Evolutionary conservation across 2,113 vertebrate species (phyloP), one percentile per base, ranked within the genome.

Genomic region (Sinocyclocheilus rhinocerous): DNA sequence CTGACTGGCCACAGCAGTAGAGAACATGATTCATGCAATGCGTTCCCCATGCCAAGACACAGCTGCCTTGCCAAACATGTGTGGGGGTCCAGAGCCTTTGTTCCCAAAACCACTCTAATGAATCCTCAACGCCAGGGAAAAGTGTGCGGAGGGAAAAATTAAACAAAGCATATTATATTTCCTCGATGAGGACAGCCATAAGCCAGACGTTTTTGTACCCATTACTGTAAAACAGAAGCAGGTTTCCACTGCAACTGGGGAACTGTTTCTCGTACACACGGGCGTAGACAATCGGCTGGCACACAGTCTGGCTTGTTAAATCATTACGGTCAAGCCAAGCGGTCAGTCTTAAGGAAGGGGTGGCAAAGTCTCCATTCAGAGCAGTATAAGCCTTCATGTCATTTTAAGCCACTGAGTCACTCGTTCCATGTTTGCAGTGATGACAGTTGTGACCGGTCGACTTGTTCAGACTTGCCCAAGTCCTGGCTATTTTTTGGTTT

Each of bases 401-500:
- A 84, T 78, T 84, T 83, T 82, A 84, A 81, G 86, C 76, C 81
- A 87, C 84, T 69, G 89, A 88, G 86, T 85, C 86, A 91, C 79
- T 86, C 26, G 50, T 65, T 77, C 84, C 82, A 84, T n/a, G 72
- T 70, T 86, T 76, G 83, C 86, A 77, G 84, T 39, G 80, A 73
- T 63, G 86, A 89, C 86, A 87, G 89, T 50, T 2, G n/a, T 42
- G 84, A 86, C 61, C 20, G 8, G 50, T 52, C n/a, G 24, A 82
- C 86, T 84, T 89, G 89, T 88, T 76, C 57, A 81, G 72, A 65
- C 89, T 83, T 84, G 88, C 76, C 52, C 57, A 89, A 93, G 92
- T 93, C 91, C 92, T 93, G 90, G 89, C 92, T 91, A 89, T 90
- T 65, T 89, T 93, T 94, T 87, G 52, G 69, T 52, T 79, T n/a